Conservation (phyloP, 2,797 vertebrate species). For the Discoglossus pictus region DNA sequence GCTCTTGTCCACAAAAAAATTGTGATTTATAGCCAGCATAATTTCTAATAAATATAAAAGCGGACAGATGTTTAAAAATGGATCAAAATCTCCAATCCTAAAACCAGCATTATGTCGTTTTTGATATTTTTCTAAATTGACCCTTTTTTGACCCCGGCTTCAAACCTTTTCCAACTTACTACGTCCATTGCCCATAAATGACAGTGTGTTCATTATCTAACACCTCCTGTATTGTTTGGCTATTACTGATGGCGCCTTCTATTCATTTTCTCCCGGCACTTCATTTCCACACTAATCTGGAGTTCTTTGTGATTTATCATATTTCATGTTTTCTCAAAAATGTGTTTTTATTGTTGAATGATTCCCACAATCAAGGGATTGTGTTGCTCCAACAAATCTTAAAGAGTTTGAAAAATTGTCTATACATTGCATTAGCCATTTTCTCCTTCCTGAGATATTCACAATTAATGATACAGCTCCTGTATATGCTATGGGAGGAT, state of each 20-base stretch:
- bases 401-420: background rate
- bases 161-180: background rate
- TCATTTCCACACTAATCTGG: no score
- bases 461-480: no score
- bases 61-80: conserved; percentile 2
- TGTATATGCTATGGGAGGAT: no score
- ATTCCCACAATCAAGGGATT: no score
- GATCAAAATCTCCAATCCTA: background rate
- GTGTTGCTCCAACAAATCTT: no score
- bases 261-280: no score
- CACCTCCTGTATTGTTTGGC: background rate
- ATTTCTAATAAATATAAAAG: background rate
- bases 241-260: no score
- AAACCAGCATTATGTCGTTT: background rate
- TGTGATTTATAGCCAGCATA: conserved; percentile 1
- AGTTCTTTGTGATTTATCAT: no score
- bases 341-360: no score
- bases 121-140: conserved; percentile 8
- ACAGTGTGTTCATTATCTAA: background rate
- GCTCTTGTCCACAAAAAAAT: background rate
- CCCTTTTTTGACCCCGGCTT: background rate
- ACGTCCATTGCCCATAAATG: background rate
- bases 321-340: no score
- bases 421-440: background rate
- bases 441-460: no score